A percentile compares a stretch with the other conserved stretches of the same genome.
These are phyloP conservation scores for Urosaurus nigricauda DNA, from an alignment of 2,797 vertebrate genomes.

Conservation along the genomic window DNA sequence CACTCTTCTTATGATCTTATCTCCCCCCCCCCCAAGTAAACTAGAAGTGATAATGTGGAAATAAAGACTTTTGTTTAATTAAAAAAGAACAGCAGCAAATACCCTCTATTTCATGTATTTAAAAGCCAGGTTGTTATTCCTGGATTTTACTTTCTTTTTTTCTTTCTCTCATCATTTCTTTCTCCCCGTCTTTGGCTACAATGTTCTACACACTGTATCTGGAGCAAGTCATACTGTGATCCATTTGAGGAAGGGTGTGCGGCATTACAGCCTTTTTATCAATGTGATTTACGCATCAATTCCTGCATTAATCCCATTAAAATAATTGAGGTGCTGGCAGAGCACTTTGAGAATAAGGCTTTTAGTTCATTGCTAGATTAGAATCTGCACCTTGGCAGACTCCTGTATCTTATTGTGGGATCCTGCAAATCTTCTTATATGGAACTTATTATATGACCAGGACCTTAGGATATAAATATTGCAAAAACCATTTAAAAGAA, in stretches of 20 bases:
- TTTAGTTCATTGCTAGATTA: conserved; percentile 16
- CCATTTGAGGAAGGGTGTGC: background rate
- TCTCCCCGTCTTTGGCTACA: background rate
- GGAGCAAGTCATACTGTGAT: background rate
- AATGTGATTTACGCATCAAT: conserved; percentile 11
- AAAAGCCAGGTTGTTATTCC: background rate
- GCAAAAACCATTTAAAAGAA: conserved; percentile 16
- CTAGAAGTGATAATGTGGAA: conserved; percentile 13
- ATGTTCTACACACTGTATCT: background rate
- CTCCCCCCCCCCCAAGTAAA: too few species aligned
- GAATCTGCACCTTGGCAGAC: conserved; percentile 11
- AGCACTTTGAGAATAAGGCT: conserved; percentile 24
- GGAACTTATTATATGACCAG: background rate
- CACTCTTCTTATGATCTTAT: background rate
- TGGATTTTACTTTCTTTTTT: background rate
- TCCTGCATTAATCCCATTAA: conserved; percentile 38
- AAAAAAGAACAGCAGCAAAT: too few species aligned
- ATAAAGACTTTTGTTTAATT: conserved; percentile 1
- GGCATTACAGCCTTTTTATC: background rate
- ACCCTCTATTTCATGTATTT: too few species aligned
- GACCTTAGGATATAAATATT: conserved; percentile 25
- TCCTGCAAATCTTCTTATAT: conserved; percentile 10
- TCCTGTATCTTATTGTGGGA: background rate
- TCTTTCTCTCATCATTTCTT: background rate
- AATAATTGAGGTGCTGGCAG: conserved; percentile 30